These are phyloP conservation scores for Enteromius viviparus DNA, from an alignment of 2,797 vertebrate species.

Conservation along the genomic window DNA sequence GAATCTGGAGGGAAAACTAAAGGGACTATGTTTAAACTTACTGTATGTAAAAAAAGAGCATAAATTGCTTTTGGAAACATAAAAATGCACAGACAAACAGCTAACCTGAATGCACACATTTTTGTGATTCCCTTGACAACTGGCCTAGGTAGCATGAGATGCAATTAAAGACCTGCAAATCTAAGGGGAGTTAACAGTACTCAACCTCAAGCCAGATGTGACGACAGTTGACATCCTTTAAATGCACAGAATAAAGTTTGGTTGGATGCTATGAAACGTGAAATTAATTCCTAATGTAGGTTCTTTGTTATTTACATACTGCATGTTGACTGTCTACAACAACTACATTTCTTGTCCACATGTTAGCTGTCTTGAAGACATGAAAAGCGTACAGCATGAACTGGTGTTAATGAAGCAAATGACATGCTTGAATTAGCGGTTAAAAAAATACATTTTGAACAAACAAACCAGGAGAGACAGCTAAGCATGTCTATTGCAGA, in stretches of 20 bases:
- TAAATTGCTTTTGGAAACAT: not conserved
- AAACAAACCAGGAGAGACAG: slow-evolving; percentile 31
- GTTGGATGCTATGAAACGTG: slow-evolving; percentile 1
- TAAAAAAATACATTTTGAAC: slow-evolving; percentile 26
- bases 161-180: slow-evolving; percentile 25
- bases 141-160: not conserved
- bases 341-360: slow-evolving; percentile 10
- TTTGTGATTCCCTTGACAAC: slow-evolving; percentile 44
- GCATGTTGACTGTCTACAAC: slow-evolving; percentile 30
- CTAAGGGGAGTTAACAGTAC: not conserved
- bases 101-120: slow-evolving; percentile 20
- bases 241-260: slow-evolving; percentile 1
- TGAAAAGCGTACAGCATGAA: slow-evolving; percentile 13
- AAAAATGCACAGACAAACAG: not conserved
- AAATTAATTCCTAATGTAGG: not conserved
- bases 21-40: not conserved
- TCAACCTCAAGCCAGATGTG: slow-evolving; percentile 25
- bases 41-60: not conserved
- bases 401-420: slow-evolving; percentile 11
- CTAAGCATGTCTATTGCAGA: slow-evolving; percentile 43
- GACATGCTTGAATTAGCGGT: slow-evolving; percentile 18
- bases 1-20: not conserved
- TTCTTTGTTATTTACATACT: slow-evolving; percentile 38
- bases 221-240: not conserved
- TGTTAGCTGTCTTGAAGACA: slow-evolving; percentile 22